Evolutionary conservation across 2,113 vertebrate species (phyloP).

Genomic region (Malurus melanocephalus): DNA sequence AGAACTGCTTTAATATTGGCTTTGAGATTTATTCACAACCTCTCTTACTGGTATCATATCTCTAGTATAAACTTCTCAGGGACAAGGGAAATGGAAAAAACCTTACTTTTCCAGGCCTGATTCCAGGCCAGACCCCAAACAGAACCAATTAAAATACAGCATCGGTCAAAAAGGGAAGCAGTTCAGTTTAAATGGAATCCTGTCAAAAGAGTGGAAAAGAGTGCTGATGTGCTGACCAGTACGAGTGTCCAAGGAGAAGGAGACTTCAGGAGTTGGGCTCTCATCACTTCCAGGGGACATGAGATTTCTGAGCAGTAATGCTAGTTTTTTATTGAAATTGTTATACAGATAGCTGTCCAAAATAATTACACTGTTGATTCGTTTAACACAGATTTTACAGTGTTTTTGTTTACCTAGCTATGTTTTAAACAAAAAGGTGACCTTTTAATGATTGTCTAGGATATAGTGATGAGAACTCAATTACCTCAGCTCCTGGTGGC

Average conservation of each 20-base stretch:
- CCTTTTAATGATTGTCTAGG: neutral
- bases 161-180: neutral
- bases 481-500: neutral
- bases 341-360: neutral
- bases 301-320: neutral
- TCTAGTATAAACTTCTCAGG: neutral
- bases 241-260: neutral
- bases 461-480: neutral
- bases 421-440: neutral
- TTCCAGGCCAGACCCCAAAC: neutral
- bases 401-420: neutral
- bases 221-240: neutral
- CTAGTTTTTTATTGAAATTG: neutral
- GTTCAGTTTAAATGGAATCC: neutral
- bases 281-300: neutral
- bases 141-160: neutral
- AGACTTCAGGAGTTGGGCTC: neutral
- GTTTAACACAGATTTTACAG: neutral
- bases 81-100: neutral
- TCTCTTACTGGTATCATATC: neutral
- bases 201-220: neutral
- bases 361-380: neutral
- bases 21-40: neutral
- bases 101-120: neutral
- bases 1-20: neutral